Conservation (phyloP, 2,888 invertebrate species). For the Eupithecia dodoneata region DNA sequence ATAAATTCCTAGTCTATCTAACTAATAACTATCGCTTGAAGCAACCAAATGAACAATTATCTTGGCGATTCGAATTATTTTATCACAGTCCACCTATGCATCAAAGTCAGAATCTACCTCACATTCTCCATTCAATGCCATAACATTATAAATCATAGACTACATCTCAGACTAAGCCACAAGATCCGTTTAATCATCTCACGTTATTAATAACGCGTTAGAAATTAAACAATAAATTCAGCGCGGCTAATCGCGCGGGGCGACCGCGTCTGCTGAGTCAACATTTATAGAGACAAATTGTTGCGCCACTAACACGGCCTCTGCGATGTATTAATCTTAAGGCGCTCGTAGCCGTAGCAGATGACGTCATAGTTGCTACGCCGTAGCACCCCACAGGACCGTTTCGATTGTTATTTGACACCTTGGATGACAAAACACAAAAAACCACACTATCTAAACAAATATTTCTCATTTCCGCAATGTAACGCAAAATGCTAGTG, state of each 20-base stretch:
- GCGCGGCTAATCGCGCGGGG: conserved; percentile 80
- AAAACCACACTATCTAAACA: neutral
- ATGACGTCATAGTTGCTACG: conserved; percentile 38
- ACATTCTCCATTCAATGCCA: conserved; percentile 52
- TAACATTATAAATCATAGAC: conserved; percentile 76
- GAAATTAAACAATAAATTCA: conserved; percentile 84
- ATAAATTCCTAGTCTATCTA: too few species aligned
- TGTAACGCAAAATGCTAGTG: too few species aligned
- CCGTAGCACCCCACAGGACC: conserved; percentile 16
- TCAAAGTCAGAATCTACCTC: conserved; percentile 37
- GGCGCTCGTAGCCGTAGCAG: conserved; percentile 57
- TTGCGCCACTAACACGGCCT: conserved; percentile 78
- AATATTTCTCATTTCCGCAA: too few species aligned
- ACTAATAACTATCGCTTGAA: neutral
- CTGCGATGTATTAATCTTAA: conserved; percentile 81
- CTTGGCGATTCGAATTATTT: neutral
- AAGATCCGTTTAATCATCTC: conserved; percentile 81
- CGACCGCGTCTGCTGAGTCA: conserved; percentile 81
- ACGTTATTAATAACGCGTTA: conserved; percentile 82
- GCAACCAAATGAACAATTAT: neutral
- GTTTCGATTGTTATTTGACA: conserved; percentile 49
- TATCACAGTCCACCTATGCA: conserved; percentile 11
- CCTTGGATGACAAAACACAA: neutral
- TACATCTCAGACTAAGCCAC: conserved; percentile 73
- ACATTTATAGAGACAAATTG: conserved; percentile 85